Conservation (phyloP, 2,888 invertebrate genomes). For the Cephus pygmeus region DNA sequence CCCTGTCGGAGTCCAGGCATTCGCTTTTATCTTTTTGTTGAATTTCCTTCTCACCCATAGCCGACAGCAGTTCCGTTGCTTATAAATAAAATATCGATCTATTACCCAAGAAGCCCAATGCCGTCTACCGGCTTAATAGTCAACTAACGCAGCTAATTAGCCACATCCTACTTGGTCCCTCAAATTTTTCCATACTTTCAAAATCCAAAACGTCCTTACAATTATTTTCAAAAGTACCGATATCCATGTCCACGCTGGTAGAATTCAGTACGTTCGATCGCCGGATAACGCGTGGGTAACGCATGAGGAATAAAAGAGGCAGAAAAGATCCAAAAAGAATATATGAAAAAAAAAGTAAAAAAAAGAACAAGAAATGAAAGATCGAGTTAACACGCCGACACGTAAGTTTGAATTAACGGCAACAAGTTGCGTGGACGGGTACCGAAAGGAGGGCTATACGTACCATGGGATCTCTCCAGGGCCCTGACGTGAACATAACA, state of each 20-base stretch:
- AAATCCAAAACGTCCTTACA: neutral
- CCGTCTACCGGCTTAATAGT: conserved; percentile 20
- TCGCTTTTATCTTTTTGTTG: neutral
- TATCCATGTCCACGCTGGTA: neutral
- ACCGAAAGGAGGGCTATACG: conserved; percentile 20
- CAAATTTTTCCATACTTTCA: neutral
- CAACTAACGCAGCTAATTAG: conserved; percentile 14
- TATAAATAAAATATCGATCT: conserved; percentile 23
- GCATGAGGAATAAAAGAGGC: neutral
- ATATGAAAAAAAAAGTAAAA: neutral
- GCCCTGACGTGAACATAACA: conserved; percentile 53
- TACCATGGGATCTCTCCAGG: conserved; percentile 41
- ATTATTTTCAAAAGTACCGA: neutral
- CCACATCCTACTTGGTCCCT: neutral
- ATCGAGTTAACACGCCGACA: conserved; percentile 40
- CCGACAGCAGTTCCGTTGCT: conserved; percentile 10
- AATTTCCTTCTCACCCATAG: neutral
- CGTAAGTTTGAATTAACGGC: conserved; percentile 50
- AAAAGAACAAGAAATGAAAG: neutral
- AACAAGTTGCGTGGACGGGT: conserved; percentile 39
- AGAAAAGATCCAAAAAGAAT: neutral
- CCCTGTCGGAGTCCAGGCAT: neutral
- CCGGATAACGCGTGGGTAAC: neutral
- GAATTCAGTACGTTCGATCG: neutral
- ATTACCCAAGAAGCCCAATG: conserved; percentile 18